phyloP scores from a whole-genome alignment of 2,113 vertebrate species.

The Terrapene triunguis region DNA sequence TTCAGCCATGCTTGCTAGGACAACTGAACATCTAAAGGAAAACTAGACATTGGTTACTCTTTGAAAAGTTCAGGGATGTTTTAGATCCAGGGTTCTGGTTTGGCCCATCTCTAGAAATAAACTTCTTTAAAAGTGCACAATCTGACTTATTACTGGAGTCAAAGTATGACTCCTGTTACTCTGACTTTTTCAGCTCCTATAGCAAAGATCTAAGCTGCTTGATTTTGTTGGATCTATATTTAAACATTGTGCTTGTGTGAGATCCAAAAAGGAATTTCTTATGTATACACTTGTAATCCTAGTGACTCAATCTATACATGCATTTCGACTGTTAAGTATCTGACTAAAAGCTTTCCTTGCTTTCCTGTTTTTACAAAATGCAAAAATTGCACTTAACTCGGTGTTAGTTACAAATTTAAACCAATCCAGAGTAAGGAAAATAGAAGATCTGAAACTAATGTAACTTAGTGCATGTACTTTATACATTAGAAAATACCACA shows the following conservation, averaged over 20 bases:
- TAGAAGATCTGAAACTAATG: not conserved
- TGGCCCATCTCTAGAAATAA: not conserved
- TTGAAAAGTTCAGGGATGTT: not conserved
- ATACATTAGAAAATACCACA: not conserved
- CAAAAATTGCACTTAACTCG: not conserved
- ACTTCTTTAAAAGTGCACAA: constrained; percentile 3
- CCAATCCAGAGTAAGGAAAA: not conserved
- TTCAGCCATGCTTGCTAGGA: not conserved
- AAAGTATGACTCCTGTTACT: constrained; percentile 31
- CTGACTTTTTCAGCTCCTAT: constrained; percentile 42
- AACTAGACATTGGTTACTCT: not conserved
- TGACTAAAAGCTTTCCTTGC: not conserved
- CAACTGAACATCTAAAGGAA: not conserved
- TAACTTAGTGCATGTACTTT: not conserved
- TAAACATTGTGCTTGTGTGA: constrained; percentile 43
- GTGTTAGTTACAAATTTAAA: not conserved
- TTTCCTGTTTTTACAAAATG: constrained; percentile 4
- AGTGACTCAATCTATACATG: constrained; percentile 2
- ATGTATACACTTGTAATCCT: constrained; percentile 61
- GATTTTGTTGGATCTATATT: constrained; percentile 28
- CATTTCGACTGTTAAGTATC: constrained; percentile 24
- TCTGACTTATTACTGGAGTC: not conserved
- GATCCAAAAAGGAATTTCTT: constrained; percentile 66
- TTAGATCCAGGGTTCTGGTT: not conserved
- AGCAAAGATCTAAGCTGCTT: constrained; percentile 3